Evolutionary conservation across 64 coral and sea anemone species (phyloP).

Genomic region (Porites lutea): DNA sequence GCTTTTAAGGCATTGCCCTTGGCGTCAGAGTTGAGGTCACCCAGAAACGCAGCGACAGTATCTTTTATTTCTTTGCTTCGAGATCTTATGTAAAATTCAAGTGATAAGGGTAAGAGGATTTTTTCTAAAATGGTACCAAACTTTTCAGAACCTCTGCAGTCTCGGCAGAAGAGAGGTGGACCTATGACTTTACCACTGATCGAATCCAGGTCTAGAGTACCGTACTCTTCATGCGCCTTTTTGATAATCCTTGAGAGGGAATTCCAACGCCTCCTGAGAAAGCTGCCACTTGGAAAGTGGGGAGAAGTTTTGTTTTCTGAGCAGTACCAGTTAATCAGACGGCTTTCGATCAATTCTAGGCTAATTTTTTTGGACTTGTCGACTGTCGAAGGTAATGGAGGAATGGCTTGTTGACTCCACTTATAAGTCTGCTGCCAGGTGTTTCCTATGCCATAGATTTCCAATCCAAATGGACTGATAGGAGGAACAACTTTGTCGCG

Average conservation of each 20-base stretch:
- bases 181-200: not conserved
- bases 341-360: not conserved
- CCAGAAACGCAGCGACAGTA: not conserved
- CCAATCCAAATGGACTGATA: not conserved
- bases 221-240: not conserved
- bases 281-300: not conserved
- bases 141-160: not conserved
- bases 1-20: not conserved
- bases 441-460: slow-evolving; percentile 9
- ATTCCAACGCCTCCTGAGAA: not conserved
- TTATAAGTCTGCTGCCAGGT: slow-evolving; percentile 25
- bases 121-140: slow-evolving; percentile 4
- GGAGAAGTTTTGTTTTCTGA: not conserved
- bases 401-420: not conserved
- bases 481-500: slow-evolving; percentile 29
- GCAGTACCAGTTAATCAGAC: slow-evolving; percentile 48
- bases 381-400: not conserved
- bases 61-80: not conserved
- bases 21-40: not conserved
- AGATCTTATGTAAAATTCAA: not conserved
- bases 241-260: not conserved
- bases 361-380: not conserved
- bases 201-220: not conserved
- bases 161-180: slow-evolving; percentile 11
- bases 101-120: slow-evolving; percentile 15